Conservation (phyloP, 1,140 invertebrate species). For the Drosophila lacertosa region DNA sequence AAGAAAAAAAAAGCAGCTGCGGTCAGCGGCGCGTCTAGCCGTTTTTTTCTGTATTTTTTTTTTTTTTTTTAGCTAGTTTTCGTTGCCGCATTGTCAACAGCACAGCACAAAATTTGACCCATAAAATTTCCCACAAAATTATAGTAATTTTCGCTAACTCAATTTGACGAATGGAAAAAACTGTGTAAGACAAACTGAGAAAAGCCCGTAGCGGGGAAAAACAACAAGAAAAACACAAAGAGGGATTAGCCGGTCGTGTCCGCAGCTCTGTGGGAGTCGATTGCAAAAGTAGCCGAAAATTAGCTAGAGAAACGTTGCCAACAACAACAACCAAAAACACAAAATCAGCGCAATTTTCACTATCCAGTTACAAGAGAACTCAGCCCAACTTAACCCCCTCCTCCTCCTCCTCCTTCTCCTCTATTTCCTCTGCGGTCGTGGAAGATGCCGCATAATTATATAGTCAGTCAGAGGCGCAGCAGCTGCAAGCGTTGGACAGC, state of each 20-base stretch:
- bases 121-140: slow-evolving; percentile 81
- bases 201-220: slow-evolving; percentile 30
- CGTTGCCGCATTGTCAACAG: slow-evolving; percentile 61
- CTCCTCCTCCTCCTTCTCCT: background rate
- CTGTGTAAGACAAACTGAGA: slow-evolving; percentile 29
- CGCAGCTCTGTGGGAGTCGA: slow-evolving; percentile 55
- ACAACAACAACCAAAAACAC: slow-evolving; percentile 25
- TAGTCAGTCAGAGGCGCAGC: slow-evolving; percentile 37
- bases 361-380: slow-evolving; percentile 58
- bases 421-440: background rate
- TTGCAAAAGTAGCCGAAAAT: slow-evolving; percentile 78
- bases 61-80: slow-evolving; percentile 8
- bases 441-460: slow-evolving; percentile 68
- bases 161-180: slow-evolving; percentile 61
- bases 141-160: slow-evolving; percentile 78
- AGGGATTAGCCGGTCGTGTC: slow-evolving; percentile 44
- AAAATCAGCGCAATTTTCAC: slow-evolving; percentile 67
- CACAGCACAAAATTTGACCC: slow-evolving; percentile 68
- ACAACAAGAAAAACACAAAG: background rate
- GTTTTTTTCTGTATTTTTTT: slow-evolving; percentile 39
- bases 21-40: slow-evolving; percentile 61
- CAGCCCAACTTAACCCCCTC: background rate
- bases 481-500: slow-evolving; percentile 32
- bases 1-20: slow-evolving; percentile 46
- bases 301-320: slow-evolving; percentile 35